Conservation (phyloP, 2,888 invertebrate species). For the Micoletzkya japonica region DNA sequence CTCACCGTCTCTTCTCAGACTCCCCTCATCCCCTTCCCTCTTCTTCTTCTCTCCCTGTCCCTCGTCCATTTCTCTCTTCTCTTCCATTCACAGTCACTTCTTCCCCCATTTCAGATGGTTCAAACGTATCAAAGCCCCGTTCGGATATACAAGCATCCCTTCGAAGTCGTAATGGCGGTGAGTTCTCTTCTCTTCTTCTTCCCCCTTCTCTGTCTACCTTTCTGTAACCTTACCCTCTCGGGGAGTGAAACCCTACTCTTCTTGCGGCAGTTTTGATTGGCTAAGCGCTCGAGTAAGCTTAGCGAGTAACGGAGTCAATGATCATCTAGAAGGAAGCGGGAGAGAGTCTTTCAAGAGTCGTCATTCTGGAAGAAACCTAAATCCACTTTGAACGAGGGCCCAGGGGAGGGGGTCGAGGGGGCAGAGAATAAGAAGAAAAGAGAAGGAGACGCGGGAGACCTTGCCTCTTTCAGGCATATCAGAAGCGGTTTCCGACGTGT, state of each 20-base stretch:
- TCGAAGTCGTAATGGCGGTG: conserved; percentile 94
- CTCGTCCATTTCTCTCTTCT: conserved; percentile 2
- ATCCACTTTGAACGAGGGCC: not conserved
- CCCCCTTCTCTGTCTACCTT: not conserved
- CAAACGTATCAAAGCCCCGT: conserved; percentile 93
- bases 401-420: conserved; percentile 5
- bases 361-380: not conserved
- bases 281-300: too few relatives aligned
- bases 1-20: not conserved
- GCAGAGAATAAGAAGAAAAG: not conserved
- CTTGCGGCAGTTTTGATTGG: too few relatives aligned
- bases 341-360: not conserved
- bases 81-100: not conserved
- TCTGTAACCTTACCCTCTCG: too few relatives aligned
- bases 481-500: conserved; percentile 87
- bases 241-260: too few relatives aligned
- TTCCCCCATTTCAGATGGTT: conserved; percentile 82
- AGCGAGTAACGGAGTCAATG: too few relatives aligned
- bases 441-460: not conserved
- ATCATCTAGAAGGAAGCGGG: too few relatives aligned
- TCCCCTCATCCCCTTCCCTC: not conserved
- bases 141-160: conserved; percentile 89
- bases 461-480: conserved; percentile 77
- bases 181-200: conserved; percentile 51
- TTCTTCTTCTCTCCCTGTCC: not conserved